phyloP scores from a whole-genome alignment of 2,113 vertebrate genomes.

The Zeus faber region DNA sequence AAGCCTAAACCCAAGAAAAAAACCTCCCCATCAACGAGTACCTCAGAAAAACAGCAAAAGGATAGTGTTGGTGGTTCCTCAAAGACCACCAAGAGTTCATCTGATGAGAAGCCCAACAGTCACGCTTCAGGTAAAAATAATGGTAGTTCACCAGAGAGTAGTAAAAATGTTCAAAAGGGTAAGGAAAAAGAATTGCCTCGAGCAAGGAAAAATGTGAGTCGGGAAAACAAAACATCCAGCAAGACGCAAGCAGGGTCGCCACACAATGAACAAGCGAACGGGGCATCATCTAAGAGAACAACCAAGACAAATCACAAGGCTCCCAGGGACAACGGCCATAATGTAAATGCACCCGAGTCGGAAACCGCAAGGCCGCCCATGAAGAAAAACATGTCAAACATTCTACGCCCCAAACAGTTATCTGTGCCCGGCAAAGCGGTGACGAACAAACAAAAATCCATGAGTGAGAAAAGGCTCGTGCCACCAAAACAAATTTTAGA shows the following conservation, averaged over 20 bases:
- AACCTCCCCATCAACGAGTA: conserved; percentile 36
- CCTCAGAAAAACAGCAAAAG: conserved; percentile 41
- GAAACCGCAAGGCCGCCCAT: conserved; percentile 37
- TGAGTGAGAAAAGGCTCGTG: conserved; percentile 40
- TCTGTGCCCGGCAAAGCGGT: conserved; percentile 54
- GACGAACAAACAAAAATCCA: conserved; percentile 63
- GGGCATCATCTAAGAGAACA: conserved; percentile 27
- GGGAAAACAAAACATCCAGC: conserved; percentile 15
- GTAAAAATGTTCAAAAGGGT: conserved; percentile 37
- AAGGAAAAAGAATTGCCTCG: conserved; percentile 26
- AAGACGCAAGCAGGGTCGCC: conserved; percentile 26
- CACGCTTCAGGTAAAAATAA: conserved; percentile 42
- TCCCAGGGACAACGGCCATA: conserved; percentile 45
- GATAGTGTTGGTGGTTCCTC: conserved; percentile 18
- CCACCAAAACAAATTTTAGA: conserved; percentile 38
- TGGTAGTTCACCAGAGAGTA: conserved; percentile 43
- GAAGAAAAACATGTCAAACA: conserved; percentile 63
- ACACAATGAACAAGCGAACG: conserved; percentile 29
- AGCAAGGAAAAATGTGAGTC: conserved; percentile 39
- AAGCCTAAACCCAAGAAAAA: conserved; percentile 29
- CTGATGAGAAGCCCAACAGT: conserved; percentile 43
- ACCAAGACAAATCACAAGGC: conserved; percentile 24
- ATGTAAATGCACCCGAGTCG: conserved; percentile 54
- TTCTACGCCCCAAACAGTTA: conserved; percentile 49
- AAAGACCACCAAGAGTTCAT: conserved; percentile 37